Percentiles rank a stretch among this genome's conserved stretches.
Conservation (phyloP, 2,888 invertebrate species). For the Cenopis cana region DNA sequence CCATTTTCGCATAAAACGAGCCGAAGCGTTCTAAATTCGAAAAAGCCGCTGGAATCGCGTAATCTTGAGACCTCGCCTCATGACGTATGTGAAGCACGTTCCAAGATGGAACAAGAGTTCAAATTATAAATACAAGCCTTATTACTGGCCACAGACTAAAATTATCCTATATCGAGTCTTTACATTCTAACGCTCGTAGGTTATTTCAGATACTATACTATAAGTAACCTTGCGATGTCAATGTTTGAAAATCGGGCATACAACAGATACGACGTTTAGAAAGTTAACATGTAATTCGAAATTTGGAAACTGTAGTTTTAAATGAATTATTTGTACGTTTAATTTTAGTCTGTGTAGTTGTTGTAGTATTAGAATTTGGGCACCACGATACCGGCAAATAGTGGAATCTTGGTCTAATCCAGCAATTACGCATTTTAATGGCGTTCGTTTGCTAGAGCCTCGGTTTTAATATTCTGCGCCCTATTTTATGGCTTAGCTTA, state of each 20-base stretch:
- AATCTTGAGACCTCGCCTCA: slow-evolving; percentile 82
- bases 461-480: slow-evolving; percentile 82
- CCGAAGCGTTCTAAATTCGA: slow-evolving; percentile 73
- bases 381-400: slow-evolving; percentile 65
- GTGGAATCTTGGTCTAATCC: slow-evolving; percentile 83
- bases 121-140: slow-evolving; percentile 68
- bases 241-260: not conserved
- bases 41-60: slow-evolving; percentile 81
- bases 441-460: slow-evolving; percentile 68
- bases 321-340: not conserved
- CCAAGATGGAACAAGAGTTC: slow-evolving; percentile 66
- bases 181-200: not conserved
- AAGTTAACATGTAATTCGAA: not conserved
- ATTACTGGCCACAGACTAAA: slow-evolving; percentile 63
- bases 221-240: not conserved
- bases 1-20: slow-evolving; percentile 72
- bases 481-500: slow-evolving; percentile 73
- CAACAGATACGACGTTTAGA: not conserved
- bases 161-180: not conserved
- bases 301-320: slow-evolving; percentile 7
- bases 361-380: slow-evolving; percentile 56
- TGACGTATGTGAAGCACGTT: slow-evolving; percentile 82
- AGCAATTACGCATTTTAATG: slow-evolving; percentile 85
- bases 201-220: not conserved
- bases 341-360: slow-evolving; percentile 54